Base-by-base conservation (phyloP, 2,888 invertebrate species). In the Vannuccia rotundouncinata region DNA sequence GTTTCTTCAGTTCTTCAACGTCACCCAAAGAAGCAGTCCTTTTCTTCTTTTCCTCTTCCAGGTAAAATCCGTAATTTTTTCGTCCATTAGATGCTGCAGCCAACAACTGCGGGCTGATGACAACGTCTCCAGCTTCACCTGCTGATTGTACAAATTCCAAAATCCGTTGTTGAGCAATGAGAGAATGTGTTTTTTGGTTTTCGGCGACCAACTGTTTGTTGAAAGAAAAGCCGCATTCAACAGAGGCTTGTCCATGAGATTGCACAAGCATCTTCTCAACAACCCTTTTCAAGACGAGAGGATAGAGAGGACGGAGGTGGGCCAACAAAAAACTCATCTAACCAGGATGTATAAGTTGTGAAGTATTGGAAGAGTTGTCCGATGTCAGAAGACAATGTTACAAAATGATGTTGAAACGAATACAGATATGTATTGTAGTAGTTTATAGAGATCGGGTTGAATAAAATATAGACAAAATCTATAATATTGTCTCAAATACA, bases 181-280 rank as follows among this genome's bases (percentile, higher is more conserved):
- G 75, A 73, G 73, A 5, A 73, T 73, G 73, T 73, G 2, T 28
- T n/a, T 22, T 73, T 73, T n/a, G n/a, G 29, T 73, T 73, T 73
- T 73, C 73, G 5, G 29, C 75, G 29, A 75, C 31, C 75, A 75
- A 75, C 75, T 75, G 30, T 75, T 75, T 75, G 75, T 75, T 75
- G 31, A 27, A 66, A n/a, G 66, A 66, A 66, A 66, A 66, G 13
- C 66, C 66, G 13, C 66, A 27, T 66, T 66, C 66, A 17, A 66
- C 66, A 66, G 10, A 66, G 25, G 66, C 66, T 66, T 66, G 10
- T 66, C 66, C 66, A 66, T 66, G 66, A 66, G 66, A 66, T 27
- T 22, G 25, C 66, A 66, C 25, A 17, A 66, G 25, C 66, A 66
- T 27, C 22, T 27, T 66, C 25, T 66, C 66, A 66, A 66, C 25